phyloP scores from a whole-genome alignment of 2,888 invertebrate genomes.

The Digitonthophagus gazella region DNA sequence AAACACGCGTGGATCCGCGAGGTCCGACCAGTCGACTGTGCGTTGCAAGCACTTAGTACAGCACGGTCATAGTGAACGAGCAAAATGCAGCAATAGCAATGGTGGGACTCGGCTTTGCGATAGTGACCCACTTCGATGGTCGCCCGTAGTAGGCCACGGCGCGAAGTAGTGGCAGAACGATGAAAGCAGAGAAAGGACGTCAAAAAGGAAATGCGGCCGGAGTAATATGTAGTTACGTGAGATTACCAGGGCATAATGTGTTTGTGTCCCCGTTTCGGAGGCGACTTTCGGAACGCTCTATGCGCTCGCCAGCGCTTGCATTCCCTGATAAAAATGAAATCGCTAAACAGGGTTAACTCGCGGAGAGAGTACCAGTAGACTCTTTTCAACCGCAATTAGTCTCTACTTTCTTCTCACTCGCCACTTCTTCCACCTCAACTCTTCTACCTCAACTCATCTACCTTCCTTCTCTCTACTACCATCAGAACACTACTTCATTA shows the following conservation, averaged over 20 bases:
- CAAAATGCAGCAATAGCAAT: slow-evolving; percentile 44
- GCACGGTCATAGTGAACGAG: slow-evolving; percentile 31
- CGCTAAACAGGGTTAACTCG: slow-evolving; percentile 34
- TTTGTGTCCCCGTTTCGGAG: slow-evolving; percentile 46
- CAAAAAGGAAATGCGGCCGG: slow-evolving; percentile 50
- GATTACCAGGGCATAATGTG: slow-evolving; percentile 51
- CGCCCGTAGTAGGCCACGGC: slow-evolving; percentile 32
- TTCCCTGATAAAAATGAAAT: slow-evolving; percentile 51
- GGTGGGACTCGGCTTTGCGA: slow-evolving; percentile 49
- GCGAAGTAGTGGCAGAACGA: slow-evolving; percentile 52
- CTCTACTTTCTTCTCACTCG: slow-evolving; percentile 4
- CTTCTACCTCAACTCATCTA: neutral
- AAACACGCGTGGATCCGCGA: slow-evolving; percentile 30
- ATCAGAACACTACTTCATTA: neutral
- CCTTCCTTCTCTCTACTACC: neutral
- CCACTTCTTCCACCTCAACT: slow-evolving; percentile 2
- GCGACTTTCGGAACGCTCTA: slow-evolving; percentile 38
- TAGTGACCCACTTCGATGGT: slow-evolving; percentile 50
- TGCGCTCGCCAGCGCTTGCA: slow-evolving; percentile 34
- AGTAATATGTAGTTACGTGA: slow-evolving; percentile 52
- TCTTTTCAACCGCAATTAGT: slow-evolving; percentile 22
- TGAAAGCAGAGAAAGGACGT: slow-evolving; percentile 53
- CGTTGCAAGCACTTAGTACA: slow-evolving; percentile 36
- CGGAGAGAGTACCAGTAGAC: slow-evolving; percentile 35
- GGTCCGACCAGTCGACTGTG: slow-evolving; percentile 34